phyloP scores from a whole-genome alignment of 2,113 vertebrate species.

The Myrmecophaga tridactyla region DNA sequence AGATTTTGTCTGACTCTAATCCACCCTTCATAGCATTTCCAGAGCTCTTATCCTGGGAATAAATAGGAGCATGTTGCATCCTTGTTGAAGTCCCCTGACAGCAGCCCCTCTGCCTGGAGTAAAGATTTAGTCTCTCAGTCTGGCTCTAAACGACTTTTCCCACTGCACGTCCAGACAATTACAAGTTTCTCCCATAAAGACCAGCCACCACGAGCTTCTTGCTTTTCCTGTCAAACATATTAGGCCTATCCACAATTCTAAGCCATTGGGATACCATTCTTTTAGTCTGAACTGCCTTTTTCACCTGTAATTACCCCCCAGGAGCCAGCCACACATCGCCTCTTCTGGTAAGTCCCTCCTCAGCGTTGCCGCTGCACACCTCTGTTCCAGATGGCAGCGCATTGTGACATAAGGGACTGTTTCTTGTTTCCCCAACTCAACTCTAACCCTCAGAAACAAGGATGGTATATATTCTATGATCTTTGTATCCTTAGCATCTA shows the following conservation, averaged over 20 bases:
- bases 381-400: neutral
- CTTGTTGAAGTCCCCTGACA: neutral
- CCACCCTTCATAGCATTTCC: neutral
- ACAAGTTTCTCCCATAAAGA: neutral
- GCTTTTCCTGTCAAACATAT: neutral
- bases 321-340: neutral
- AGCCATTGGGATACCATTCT: neutral
- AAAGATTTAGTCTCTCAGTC: neutral
- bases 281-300: neutral
- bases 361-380: neutral
- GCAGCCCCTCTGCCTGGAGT: neutral
- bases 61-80: neutral
- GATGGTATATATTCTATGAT: neutral
- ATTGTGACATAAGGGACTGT: accelerated
- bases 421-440: neutral
- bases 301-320: neutral
- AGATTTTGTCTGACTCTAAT: neutral
- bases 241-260: neutral
- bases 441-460: neutral
- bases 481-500: neutral
- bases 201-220: neutral
- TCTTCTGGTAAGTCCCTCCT: neutral
- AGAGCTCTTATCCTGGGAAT: neutral
- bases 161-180: neutral
- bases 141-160: neutral